Evolutionary conservation across 2,888 invertebrate species (phyloP), one percentile per base, ranked within the genome.

Genomic region (Amphipoea oculea): DNA sequence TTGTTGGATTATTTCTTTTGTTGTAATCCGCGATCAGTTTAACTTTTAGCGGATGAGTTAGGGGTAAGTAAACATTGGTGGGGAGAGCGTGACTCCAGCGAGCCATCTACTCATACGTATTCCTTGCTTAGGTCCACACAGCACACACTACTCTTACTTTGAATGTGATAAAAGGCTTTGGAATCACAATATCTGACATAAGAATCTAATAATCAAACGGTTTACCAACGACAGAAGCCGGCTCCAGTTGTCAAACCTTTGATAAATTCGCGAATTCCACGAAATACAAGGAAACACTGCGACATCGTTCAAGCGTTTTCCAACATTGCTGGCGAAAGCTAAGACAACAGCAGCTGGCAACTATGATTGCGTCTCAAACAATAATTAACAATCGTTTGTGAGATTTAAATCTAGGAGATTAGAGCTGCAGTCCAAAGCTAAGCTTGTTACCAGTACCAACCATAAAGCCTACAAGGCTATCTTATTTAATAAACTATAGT

Each of bases 391-490:
- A 69, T 69, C 62, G 74, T 75, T 88, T 76, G 73, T 48, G 66
- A 77, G 85, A 88, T 85, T 73, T 23, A 23, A 14, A 85, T 88
- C 82, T 81, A 60, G 45, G 42, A 67, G 20, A 63, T 83, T 29
- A 68, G 70, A 79, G 63, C 80, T 63, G 45, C 63, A 60, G 76
- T 73, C 51, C 71, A n/a, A 51, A 69, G 74, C 85, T 63, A 29
- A 67, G 82, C 73, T 80, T 36, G 65, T 76, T 68, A 72, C 72
- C 36, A 70, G 36, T 3, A 36, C 36, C 36, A 9, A 9, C 45
- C 42, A 42, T 9, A n/a, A 73, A 68, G 70, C 88, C 66, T 69
- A 85, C 68, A 85, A 88, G 85, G 85, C 86, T 85, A 88, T 88
- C 85, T 88, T 45, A 67, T 23, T 66, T 67, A 81, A 85, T 85